Evolutionary conservation across 2,888 invertebrate species (phyloP), one percentile per base, ranked within the genome.

Genomic region (Cinara cedri): DNA sequence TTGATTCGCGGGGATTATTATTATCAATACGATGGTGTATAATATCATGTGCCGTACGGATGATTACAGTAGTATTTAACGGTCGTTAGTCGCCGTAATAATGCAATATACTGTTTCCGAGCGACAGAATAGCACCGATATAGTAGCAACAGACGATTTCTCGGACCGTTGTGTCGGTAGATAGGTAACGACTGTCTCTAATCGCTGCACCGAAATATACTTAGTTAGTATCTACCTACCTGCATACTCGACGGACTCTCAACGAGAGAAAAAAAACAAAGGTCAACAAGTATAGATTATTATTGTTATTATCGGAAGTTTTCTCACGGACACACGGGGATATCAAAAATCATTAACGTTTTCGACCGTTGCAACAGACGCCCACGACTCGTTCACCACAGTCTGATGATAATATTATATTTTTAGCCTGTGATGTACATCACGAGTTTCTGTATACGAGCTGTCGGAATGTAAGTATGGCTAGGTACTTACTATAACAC

Each of bases 231-330:
- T n/a, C n/a, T n/a, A n/a, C n/a, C n/a, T n/a, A n/a, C n/a, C n/a
- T n/a, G n/a, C n/a, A n/a, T n/a, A n/a, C n/a, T n/a, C n/a, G n/a
- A n/a, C n/a, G n/a, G n/a, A n/a, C n/a, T n/a, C n/a, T n/a, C n/a
- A n/a, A n/a, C n/a, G 60, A 72, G 16, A 63, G 51, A 1, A 74
- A 63, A 34, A 34, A 34, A 34, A 34, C 34, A 63, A 74, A 74
- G 74, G 74, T 74, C 63, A 63, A 63, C 63, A 63, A 63, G 63
- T 65, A n/a, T n/a, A 63, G 51, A 54, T 62, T 72, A 34, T 34
- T 70, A 44, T 51, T 51, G 13, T 51, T 55, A 68, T 34, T 72
- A 24, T 72, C n/a, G 63, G 42, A 16, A 54, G 74, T 63, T 74
- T 65, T 74, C 74, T 65, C 74, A 65, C 63, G 63, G 34, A 16